Evolutionary conservation across 2,797 vertebrate species (phyloP), one percentile per base, ranked within the genome.

Genomic region (Vespertilio murinus): DNA sequence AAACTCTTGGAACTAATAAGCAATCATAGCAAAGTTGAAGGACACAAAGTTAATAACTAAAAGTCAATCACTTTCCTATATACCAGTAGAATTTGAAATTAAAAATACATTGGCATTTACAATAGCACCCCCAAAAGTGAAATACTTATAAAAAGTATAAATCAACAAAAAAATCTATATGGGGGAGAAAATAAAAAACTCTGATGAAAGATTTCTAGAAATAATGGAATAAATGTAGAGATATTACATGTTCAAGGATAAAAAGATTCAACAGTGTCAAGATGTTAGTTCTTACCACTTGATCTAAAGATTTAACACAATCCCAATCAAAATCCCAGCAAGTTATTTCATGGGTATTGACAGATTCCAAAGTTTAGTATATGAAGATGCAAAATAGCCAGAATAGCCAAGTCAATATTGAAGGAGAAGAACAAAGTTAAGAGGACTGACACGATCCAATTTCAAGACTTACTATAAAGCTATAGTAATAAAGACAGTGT

Each of bases 31-130:
- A 93, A 77, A 38, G 22, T 88, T 77, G 47, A 42, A 81, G 25
- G 13, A 52, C 49, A 69, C 30, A 83, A 93, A 3, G 20, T 77
- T 86, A 86, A 89, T 35, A 81, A 56, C 47, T 42, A 77, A 90
- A 92, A 73, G 64, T n/a, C 71, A 84, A 64, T 64, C 35, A 49
- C 18, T 17, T 80, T 70, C 83, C 52, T 88, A 61, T 25, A 82
- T 64, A 86, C 25, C 6, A 94, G 28, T 65, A 9, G 49, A 77
- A 89, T 94, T 70, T 86, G 13, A 70, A 64, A 87, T 89, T 93
- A 71, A 93, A 92, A 95, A 89, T 25, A 71, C 12, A 35, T 65
- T 92, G 30, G 8, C 25, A 96, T 77, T 91, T 81, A 94, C 6
- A 74, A 64, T 61, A 73, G 40, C 17, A 75, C 9, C 33, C 11